Evolutionary conservation across 2,113 vertebrate genomes (phyloP).

Genomic region (Lonchura striata): DNA sequence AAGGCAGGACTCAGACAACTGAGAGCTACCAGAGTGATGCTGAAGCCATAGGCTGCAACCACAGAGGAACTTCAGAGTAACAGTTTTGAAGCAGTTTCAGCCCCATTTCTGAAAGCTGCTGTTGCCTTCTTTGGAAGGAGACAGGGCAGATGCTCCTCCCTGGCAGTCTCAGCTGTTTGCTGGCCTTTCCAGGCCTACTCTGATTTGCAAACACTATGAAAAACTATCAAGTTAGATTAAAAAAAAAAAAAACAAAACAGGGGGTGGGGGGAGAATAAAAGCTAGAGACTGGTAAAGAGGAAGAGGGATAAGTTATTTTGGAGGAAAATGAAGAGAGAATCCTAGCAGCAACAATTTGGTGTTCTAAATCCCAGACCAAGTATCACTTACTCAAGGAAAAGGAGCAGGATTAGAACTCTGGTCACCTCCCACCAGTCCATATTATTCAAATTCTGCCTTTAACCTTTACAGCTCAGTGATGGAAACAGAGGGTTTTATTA

Average conservation of each 20-base stretch:
- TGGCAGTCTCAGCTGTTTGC: not conserved
- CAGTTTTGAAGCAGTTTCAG: not conserved
- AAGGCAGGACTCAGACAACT: not conserved
- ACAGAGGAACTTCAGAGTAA: not conserved
- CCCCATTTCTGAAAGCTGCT: not conserved
- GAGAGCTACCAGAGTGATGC: not conserved
- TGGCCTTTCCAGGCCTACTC: not conserved
- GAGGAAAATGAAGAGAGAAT: not conserved
- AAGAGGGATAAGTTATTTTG: not conserved
- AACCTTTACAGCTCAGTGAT: not conserved
- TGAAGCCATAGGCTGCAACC: not conserved
- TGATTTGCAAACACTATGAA: not conserved
- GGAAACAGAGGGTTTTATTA: not conserved
- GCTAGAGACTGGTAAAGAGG: not conserved
- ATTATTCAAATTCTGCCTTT: not conserved
- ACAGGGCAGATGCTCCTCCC: not conserved
- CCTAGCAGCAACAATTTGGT: not conserved
- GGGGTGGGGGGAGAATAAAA: too few relatives aligned
- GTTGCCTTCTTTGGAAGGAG: fast-evolving
- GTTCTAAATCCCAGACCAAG: fast-evolving
- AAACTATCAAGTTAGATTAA: not conserved
- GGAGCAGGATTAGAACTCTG: fast-evolving
- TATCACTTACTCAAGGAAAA: not conserved
- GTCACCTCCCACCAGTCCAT: fast-evolving
- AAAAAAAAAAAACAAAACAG: not conserved